Evolutionary conservation across 2,113 vertebrate genomes (phyloP), one percentile per base, ranked within the genome.

Genomic region (Phrynocephalus versicolor): DNA sequence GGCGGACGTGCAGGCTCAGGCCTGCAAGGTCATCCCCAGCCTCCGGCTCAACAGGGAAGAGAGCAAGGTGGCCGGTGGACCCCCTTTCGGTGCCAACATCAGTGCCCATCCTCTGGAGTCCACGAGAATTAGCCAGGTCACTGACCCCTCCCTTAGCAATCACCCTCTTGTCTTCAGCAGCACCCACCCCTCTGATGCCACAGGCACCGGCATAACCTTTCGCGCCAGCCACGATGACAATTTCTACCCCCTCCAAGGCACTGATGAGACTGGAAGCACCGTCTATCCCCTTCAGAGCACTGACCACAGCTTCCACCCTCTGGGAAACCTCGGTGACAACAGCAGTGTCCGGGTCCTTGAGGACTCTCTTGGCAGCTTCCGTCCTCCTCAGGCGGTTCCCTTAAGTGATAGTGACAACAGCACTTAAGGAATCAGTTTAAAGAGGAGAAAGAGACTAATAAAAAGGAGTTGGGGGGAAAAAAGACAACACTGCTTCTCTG

Each of bases 1-100:
- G 83, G 90, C 93, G 55, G 80, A 92, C 6, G 79, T 91, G 14
- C 91, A 94, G 89, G 87, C 92, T 76, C 90, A 76, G 6, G 92
- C 87, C 30, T 91, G 89, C 80, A 88, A 87, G 62, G 87, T 92
- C 84, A 91, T 78, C 9, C 94, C 88, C 79, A 94, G 86, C 88
- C 84, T 92, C 19, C 90, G 72, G 75, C 71, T 87, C 1, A 39
- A 80, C 16, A 88, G 21, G 33, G 84, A 84, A 7, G 35, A 41
- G 58, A 65, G 13, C 0, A 3, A 18, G 30, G 16, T 67, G 23
- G 0, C 15, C 73, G 37, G 18, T 55, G 25, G 13, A 1, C 14
- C 37, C 41, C 18, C 6, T 13, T 30, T 67, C 2, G 41, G 37
- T 18, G 15, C 84, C 23, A 51, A 74, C 10, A 14, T 57, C 16